These are phyloP conservation scores for Hippocampus guttulatus DNA, from an alignment of 2,113 vertebrate species.

Conservation along the genomic window DNA sequence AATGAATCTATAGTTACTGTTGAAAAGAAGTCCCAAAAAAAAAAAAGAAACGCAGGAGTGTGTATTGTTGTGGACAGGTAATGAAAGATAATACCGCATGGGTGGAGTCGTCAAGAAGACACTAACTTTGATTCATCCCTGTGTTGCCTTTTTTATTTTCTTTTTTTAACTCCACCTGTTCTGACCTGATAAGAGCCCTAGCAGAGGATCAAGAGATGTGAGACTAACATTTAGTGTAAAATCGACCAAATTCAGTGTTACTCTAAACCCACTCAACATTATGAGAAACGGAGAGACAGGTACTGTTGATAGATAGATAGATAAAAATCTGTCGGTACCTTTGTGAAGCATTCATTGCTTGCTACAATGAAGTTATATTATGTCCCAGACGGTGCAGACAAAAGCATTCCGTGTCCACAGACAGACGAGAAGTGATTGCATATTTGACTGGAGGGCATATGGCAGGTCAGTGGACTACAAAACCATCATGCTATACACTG, in stretches of 20 bases:
- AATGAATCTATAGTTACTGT: conserved; percentile 69
- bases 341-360: not conserved
- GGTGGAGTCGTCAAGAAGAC: conserved; percentile 67
- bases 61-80: conserved; percentile 54
- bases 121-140: conserved; percentile 63
- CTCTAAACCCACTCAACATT: not conserved
- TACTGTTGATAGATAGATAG: too few species aligned
- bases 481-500: conserved; percentile 45
- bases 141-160: conserved; percentile 20
- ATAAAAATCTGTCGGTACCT: not conserved
- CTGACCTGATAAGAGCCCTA: conserved; percentile 47
- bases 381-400: conserved; percentile 57
- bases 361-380: conserved; percentile 34
- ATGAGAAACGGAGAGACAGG: not conserved
- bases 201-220: conserved; percentile 37
- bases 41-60: conserved; percentile 43
- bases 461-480: conserved; percentile 48
- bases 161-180: conserved; percentile 21
- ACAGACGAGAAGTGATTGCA: conserved; percentile 47
- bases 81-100: conserved; percentile 68
- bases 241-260: not conserved
- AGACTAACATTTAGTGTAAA: conserved; percentile 24
- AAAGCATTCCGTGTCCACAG: conserved; percentile 38
- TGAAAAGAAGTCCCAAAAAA: conserved; percentile 57
- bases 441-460: conserved; percentile 57